These are phyloP conservation scores for Bos indicus DNA, from an alignment of 2,113 vertebrate species.

Conservation along the genomic window DNA sequence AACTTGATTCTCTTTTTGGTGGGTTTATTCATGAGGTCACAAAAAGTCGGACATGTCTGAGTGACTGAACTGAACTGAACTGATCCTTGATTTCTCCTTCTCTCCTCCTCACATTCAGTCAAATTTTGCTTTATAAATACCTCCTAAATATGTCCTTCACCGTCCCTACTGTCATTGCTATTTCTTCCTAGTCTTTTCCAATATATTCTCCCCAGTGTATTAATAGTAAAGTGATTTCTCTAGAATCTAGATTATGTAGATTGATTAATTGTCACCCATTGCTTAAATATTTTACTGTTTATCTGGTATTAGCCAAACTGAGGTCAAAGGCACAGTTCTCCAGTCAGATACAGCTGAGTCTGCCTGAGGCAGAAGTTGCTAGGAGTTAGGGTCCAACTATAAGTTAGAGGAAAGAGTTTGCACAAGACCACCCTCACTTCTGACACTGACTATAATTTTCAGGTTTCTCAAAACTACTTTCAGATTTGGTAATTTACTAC, in stretches of 20 bases:
- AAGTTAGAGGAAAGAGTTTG: not conserved
- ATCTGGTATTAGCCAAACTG: not conserved
- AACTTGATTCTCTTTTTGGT: not conserved
- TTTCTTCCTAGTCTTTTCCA: not conserved
- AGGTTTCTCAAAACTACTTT: not conserved
- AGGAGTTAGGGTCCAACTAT: not conserved
- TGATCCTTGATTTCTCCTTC: not conserved
- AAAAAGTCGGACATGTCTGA: too few relatives aligned
- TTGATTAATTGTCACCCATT: not conserved
- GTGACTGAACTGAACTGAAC: too few relatives aligned
- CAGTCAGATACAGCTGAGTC: not conserved
- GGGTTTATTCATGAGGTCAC: not conserved
- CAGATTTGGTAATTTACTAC: not conserved
- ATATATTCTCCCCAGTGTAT: not conserved
- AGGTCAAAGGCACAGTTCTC: not conserved
- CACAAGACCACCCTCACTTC: not conserved
- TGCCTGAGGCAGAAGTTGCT: not conserved
- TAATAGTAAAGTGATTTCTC: not conserved
- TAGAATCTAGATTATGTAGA: not conserved
- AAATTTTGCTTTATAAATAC: not conserved
- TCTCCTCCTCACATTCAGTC: not conserved
- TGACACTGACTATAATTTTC: not conserved
- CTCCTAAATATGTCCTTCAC: not conserved
- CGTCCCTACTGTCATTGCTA: not conserved
- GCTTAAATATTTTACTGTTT: slow-evolving; percentile 28